Evolutionary conservation across 2,888 invertebrate genomes (phyloP).

Genomic region (Mesorhabditis belari): DNA sequence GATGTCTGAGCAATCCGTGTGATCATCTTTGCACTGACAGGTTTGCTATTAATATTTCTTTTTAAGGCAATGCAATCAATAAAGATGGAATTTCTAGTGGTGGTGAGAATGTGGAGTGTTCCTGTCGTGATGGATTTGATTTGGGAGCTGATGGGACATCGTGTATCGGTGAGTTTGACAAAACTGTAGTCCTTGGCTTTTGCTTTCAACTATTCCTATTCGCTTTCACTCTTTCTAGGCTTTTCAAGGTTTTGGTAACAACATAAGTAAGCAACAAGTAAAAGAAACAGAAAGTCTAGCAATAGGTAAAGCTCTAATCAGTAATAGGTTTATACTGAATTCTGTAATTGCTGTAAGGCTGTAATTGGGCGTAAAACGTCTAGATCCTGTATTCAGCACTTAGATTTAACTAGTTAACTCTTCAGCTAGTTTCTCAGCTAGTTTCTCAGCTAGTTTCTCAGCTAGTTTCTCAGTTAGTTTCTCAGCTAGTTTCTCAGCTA

Average conservation of each 20-base stretch:
- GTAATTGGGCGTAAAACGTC: too few species aligned
- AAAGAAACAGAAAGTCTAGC: too few species aligned
- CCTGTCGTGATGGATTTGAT: conserved; percentile 46
- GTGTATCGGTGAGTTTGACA: conserved; percentile 40
- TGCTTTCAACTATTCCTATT: not conserved
- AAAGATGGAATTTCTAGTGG: conserved; percentile 13
- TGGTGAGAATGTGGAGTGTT: conserved; percentile 43
- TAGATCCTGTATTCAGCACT: too few species aligned
- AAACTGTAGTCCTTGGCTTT: not conserved
- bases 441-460: not conserved
- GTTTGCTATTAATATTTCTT: conserved; percentile 1
- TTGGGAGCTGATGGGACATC: conserved; percentile 44
- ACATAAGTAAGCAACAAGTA: too few species aligned
- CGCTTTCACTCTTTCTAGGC: too few species aligned
- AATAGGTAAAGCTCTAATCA: too few species aligned
- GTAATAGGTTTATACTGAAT: too few species aligned
- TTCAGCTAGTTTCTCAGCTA: too few species aligned
- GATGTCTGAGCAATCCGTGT: conserved; percentile 38
- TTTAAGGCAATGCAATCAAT: not conserved
- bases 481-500: too few species aligned
- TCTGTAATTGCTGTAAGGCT: too few species aligned
- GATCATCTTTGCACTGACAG: conserved; percentile 50
- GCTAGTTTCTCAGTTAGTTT: not conserved
- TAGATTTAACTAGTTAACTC: too few species aligned
- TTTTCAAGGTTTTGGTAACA: too few species aligned